Percentiles rank a stretch among this genome's conserved stretches.
Conservation (phyloP, 2,113 vertebrate species). For the Notarius quadriscutis region DNA sequence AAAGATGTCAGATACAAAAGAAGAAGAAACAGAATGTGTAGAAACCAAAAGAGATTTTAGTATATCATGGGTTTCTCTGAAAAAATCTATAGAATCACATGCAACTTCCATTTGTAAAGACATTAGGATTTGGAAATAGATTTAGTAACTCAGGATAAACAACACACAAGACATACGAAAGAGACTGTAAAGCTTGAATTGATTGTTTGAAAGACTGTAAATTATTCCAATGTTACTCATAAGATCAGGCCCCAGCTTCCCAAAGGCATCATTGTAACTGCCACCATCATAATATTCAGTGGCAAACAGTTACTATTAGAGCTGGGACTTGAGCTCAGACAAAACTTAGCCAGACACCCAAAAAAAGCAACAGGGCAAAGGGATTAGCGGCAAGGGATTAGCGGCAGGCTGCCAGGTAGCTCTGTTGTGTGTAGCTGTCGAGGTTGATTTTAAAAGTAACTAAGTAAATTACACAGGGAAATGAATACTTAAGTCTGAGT, state of each 20-base stretch:
- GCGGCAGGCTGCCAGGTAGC: too few relatives aligned
- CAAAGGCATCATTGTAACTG: neutral
- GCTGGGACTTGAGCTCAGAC: too few relatives aligned
- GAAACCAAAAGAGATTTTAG: slow-evolving; percentile 24
- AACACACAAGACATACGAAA: slow-evolving; percentile 3
- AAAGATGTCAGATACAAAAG: slow-evolving; percentile 48
- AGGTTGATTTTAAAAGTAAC: too few relatives aligned
- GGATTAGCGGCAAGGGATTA: too few relatives aligned
- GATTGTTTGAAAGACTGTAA: neutral
- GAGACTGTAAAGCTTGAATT: neutral
- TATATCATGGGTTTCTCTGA: slow-evolving; percentile 44
- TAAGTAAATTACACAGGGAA: too few relatives aligned
- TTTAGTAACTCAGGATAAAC: neutral
- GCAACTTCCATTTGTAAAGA: neutral
- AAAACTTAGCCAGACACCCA: too few relatives aligned
- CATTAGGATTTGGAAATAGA: neutral
- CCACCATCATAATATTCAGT: neutral
- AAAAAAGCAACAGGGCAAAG: too few relatives aligned
- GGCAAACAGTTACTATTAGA: too few relatives aligned
- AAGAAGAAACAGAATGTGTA: slow-evolving; percentile 17
- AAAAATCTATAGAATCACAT: slow-evolving; percentile 11
- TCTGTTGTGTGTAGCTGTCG: too few relatives aligned
- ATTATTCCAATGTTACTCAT: neutral
- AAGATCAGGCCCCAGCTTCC: neutral
- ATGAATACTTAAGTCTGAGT: too few relatives aligned